A percentile compares a stretch with the other conserved stretches of the same genome.
These are phyloP conservation scores for Digitonthophagus gazella DNA, from an alignment of 2,888 invertebrate species.

Conservation along the genomic window DNA sequence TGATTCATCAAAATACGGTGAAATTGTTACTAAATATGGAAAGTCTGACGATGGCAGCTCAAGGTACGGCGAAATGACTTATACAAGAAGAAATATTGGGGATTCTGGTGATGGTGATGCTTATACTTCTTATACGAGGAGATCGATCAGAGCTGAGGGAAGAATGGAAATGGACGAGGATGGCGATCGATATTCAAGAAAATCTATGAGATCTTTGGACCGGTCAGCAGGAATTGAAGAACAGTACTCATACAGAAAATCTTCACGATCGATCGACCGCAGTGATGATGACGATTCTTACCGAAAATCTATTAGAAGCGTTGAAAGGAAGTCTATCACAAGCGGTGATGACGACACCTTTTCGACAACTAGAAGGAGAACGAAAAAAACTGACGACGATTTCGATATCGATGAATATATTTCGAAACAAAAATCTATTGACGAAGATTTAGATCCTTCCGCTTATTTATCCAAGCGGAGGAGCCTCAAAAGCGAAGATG, in stretches of 20 bases:
- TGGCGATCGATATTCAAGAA: conserved; percentile 23
- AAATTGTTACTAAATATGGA: conserved; percentile 26
- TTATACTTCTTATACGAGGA: conserved; percentile 32
- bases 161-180: conserved; percentile 21
- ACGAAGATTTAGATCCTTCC: conserved; percentile 30
- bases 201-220: conserved; percentile 19
- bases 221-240: conserved; percentile 20
- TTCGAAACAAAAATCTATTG: conserved; percentile 24
- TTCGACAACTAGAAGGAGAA: conserved; percentile 17
- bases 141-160: conserved; percentile 19
- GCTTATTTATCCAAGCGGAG: conserved; percentile 31
- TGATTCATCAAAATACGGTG: conserved; percentile 25
- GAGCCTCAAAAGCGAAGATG: conserved; percentile 20
- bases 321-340: conserved; percentile 32
- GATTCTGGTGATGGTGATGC: conserved; percentile 31
- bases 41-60: conserved; percentile 25
- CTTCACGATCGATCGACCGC: conserved; percentile 27
- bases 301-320: conserved; percentile 38
- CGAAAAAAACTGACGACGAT: conserved; percentile 21
- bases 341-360: conserved; percentile 25
- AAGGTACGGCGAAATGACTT: conserved; percentile 27
- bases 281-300: conserved; percentile 37
- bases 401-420: conserved; percentile 25
- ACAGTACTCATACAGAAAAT: conserved; percentile 30
- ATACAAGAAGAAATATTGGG: conserved; percentile 16